These are phyloP conservation scores for Leptinotarsa peninsularis DNA, from an alignment of 2,888 invertebrate species.

Conservation along the genomic window DNA sequence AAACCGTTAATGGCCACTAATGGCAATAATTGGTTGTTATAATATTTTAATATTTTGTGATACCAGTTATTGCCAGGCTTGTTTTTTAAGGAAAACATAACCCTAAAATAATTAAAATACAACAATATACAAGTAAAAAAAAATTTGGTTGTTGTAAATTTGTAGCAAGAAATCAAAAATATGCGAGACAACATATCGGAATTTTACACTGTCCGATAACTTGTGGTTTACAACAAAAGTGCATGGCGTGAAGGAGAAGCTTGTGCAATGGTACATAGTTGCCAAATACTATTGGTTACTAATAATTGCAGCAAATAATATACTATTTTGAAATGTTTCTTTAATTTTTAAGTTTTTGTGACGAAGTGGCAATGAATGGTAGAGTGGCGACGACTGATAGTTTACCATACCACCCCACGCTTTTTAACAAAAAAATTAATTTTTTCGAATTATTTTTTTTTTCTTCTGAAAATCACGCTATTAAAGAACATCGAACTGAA, in stretches of 20 bases:
- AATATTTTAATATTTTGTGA: background rate
- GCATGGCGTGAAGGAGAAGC: background rate
- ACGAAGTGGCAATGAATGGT: background rate
- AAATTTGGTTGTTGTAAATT: background rate
- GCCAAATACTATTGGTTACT: too few relatives aligned
- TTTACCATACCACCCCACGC: too few relatives aligned
- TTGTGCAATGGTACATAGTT: background rate
- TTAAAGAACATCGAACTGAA: too few relatives aligned
- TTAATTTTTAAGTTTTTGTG: constrained; percentile 1
- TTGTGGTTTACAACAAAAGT: background rate
- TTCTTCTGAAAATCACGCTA: too few relatives aligned
- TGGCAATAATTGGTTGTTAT: background rate
- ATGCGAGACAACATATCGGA: background rate
- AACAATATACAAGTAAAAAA: background rate
- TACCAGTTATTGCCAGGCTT: too few relatives aligned
- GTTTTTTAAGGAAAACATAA: too few relatives aligned
- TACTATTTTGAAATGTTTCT: background rate
- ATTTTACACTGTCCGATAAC: constrained; percentile 1
- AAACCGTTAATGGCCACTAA: background rate
- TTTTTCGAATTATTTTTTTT: too few relatives aligned
- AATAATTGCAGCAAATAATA: too few relatives aligned
- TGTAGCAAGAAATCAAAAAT: too few relatives aligned
- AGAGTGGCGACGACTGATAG: background rate
- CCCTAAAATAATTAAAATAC: too few relatives aligned
- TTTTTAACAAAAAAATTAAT: too few relatives aligned